These are phyloP conservation scores for Amphiura filiformis DNA, from an alignment of 35 echinoderm and acorn worm genomes.

Conservation along the genomic window DNA sequence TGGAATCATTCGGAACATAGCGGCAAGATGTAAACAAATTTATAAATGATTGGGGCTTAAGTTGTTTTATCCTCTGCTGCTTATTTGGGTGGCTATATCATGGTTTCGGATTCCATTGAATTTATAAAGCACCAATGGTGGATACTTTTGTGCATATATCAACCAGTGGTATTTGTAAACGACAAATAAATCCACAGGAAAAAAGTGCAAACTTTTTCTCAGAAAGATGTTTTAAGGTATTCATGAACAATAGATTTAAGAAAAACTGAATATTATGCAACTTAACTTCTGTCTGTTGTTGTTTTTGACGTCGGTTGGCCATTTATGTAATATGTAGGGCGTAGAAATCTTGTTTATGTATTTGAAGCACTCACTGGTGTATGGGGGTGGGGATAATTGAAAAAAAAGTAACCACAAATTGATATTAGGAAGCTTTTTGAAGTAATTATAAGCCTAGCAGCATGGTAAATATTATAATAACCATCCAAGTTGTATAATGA, in stretches of 20 bases:
- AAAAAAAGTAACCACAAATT: too few relatives aligned
- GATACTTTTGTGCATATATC: too few relatives aligned
- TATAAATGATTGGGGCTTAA: not conserved
- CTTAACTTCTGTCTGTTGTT: not conserved
- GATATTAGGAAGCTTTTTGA: too few relatives aligned
- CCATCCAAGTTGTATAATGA: not conserved
- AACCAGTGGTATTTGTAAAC: not conserved
- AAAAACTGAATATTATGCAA: constrained; percentile 13
- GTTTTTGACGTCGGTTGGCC: constrained; percentile 10
- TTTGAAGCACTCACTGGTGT: constrained; percentile 8
- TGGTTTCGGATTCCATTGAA: not conserved
- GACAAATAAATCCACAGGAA: not conserved
- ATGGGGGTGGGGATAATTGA: not conserved
- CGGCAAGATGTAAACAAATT: not conserved
- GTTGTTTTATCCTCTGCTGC: not conserved
- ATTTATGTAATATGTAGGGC: not conserved
- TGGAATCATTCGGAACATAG: not conserved
- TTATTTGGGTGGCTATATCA: not conserved
- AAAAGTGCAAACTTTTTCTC: constrained; percentile 6
- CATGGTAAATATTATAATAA: not conserved
- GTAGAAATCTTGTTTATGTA: not conserved
- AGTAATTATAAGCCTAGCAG: too few relatives aligned
- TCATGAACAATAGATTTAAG: constrained; percentile 11
- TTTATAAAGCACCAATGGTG: too few relatives aligned
- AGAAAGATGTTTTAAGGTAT: constrained; percentile 4